A percentile compares a stretch with the other conserved stretches of the same genome.
phyloP scores from a whole-genome alignment of 2,888 invertebrate species.

The Epistrophe grossulariae region DNA sequence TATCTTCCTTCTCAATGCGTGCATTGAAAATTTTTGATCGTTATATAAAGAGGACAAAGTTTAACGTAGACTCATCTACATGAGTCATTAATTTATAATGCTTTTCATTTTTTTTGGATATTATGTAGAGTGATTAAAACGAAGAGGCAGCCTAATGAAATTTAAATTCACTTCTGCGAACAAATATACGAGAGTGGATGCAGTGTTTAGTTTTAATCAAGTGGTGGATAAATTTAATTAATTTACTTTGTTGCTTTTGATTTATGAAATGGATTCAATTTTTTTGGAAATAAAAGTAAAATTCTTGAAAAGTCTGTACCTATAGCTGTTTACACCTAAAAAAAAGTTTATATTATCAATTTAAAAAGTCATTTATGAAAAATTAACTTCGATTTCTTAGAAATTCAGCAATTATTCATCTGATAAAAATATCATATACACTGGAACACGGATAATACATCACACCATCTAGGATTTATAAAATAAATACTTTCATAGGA shows the following conservation, averaged over 20 bases:
- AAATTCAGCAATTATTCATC: too few species aligned
- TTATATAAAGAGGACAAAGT: not conserved
- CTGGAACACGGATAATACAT: too few species aligned
- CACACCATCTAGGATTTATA: too few species aligned
- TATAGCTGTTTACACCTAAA: too few species aligned
- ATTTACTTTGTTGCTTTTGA: slow-evolving; percentile 1
- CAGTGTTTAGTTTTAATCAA: not conserved
- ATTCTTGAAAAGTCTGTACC: not conserved
- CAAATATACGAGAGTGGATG: not conserved
- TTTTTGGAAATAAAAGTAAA: not conserved
- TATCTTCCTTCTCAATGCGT: not conserved
- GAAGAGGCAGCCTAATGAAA: not conserved
- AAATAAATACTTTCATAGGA: too few species aligned
- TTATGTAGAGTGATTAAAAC: not conserved
- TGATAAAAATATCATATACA: too few species aligned
- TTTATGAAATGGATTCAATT: not conserved
- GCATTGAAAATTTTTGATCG: not conserved
- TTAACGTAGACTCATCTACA: not conserved
- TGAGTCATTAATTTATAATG: slow-evolving; percentile 9
- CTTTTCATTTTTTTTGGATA: not conserved
- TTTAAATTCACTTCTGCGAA: not conserved
- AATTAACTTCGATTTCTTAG: too few species aligned
- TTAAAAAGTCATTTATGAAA: not conserved
- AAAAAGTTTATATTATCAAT: not conserved
- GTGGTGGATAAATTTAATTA: slow-evolving; percentile 12